Base-by-base conservation (phyloP, 2,113 vertebrate genomes). In the Plotosus lineatus region DNA sequence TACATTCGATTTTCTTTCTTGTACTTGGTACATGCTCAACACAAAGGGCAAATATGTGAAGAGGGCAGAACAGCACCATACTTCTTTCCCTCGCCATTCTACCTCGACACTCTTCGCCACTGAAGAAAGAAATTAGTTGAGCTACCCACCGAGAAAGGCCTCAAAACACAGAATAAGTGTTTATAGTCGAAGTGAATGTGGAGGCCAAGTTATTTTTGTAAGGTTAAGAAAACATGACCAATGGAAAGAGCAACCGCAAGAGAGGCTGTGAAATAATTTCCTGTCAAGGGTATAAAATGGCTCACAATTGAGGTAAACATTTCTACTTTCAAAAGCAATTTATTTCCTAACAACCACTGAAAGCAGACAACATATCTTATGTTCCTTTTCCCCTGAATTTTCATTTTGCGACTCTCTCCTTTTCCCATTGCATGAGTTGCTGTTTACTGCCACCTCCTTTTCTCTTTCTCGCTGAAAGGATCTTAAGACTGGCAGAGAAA, bases 281-380 rank as follows among this genome's bases (percentile, higher is more conserved):
- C 90, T 89, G 90, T 91, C 89, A 91, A 90, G 90, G 89, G 88
- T 87, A 89, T 88, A 91, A 91, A 91, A 89, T 58, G 89, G 50
- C 88, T 87, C 90, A 89, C 89, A 92, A 88, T 90, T 91, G 90
- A 89, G 89, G 88, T 91, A 91, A 93, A 92, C 90, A 91, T 91
- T 91, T 91, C 86, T 88, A 91, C 89, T 90, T 92, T 92, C 88
- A 90, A 89, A 91, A 91, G 89, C 89, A 92, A 92, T 93, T 92
- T 92, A 91, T 90, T 92, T 92, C 87, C 86, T 89, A 91, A 90
- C 90, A 91, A 89, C 90, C 82, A 77, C 91, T 89, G 88, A 90
- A 90, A 91, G 90, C 85, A 90, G 91, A 92, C 89, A 91, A 90
- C 89, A 90, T 89, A 90, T 90, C 87, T 90, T 85, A 89, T 91